Base-by-base conservation (phyloP, 2,113 vertebrate species). In the Salvelinus fontinalis region DNA sequence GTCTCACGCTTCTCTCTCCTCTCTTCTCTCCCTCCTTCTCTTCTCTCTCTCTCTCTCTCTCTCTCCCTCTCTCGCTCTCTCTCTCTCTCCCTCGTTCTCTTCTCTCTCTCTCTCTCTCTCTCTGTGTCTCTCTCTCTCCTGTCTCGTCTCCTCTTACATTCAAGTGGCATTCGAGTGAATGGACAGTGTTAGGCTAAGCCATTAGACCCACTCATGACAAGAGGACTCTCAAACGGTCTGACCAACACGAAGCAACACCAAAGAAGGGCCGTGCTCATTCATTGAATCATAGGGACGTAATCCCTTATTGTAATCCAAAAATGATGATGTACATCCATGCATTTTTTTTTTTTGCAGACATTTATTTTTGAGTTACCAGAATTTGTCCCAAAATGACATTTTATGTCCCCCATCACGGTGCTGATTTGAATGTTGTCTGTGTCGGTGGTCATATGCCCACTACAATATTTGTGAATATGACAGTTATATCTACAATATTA, bases 271-370 rank as follows among this genome's bases (percentile, higher is more conserved):
- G 9, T 51, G 9, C 49, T 62, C 13, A 20, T 62, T 20, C 59
- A 62, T 62, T 54, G 2, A 13, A 13, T 54, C 49, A 54, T 9
- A 11, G 49, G 9, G 49, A 54, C 13, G 14, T 83, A 77, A 79
- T 70, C 78, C 81, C 77, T n/a, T 69, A 84, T 83, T 78, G 83
- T 87, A 87, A 87, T 81, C 78, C 71, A 7, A 26, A 75, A 84
- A 75, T 31, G 65, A 67, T 76, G 67, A 75, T 79, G 71, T 27
- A 79, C 81, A 84, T 85, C 85, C 83, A 83, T 75, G 73, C 79
- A 48, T 20, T 5, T 74, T 8, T 11, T 5, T 26, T 20, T 20
- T 18, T 69, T 69, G 3, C 16, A 57, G 3, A 14, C 27, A 3
- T 68, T 13, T 44, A 69, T 69, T 39, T 26, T 64, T n/a, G 22